Base-by-base conservation (phyloP, 1,140 invertebrate genomes). In the Drosophila nasuta region DNA sequence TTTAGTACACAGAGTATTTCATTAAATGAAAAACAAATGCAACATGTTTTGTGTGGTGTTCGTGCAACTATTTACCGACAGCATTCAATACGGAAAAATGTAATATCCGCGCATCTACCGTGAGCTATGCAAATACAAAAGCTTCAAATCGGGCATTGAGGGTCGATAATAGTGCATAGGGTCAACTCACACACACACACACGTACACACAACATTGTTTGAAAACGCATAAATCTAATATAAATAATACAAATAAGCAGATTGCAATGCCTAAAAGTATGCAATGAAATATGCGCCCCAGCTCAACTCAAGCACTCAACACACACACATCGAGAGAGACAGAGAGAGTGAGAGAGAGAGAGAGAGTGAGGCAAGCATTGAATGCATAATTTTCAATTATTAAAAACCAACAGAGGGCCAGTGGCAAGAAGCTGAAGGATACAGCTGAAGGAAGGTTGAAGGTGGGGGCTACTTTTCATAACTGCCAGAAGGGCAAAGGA, bases 301-400 rank as follows among this genome's bases (percentile, higher is more conserved):
- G 58, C 35, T 64, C 73, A 75, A 64, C 59, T 45, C 30, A 71
- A 52, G 73, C 73, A 70, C 72, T 75, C 45, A 25, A 30, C 17
- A 43, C 28, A 59, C 20, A n/a, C n/a, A 25, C 20, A 25, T 25
- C 20, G 20, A 25, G 20, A 25, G 20, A 25, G 20, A 25, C 20
- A 25, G 20, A 25, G 20, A 20, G 20, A 0, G 20, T 0, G n/a
- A 0, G 13, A 13, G 13, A 13, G 13, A 13, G 20, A 25, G 3
- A 25, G 20, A 25, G 20, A 25, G 20, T 4, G 20, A 3, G 20
- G 20, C 25, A 54, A 49, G 49, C 76, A 82, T 82, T 71, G 70
- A 81, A 89, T 89, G 81, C 81, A 83, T 81, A 85, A 85, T 79
- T 72, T 86, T 81, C 83, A 86, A 88, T 85, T 89, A 81, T 79